These are phyloP conservation scores for Benitochromis conjunctus DNA, from an alignment of 2,113 vertebrate genomes.

Conservation along the genomic window DNA sequence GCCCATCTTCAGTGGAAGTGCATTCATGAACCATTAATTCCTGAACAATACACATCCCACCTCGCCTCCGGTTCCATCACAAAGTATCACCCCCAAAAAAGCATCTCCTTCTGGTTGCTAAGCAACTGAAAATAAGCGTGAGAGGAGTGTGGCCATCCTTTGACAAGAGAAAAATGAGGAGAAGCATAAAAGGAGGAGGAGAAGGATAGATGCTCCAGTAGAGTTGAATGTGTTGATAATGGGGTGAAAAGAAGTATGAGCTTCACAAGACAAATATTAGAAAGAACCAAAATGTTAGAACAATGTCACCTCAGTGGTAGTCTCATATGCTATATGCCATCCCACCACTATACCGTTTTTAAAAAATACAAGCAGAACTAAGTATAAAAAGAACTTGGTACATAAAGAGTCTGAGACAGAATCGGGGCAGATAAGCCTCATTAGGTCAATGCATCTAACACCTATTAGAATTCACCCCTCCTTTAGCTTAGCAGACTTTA, in stretches of 20 bases:
- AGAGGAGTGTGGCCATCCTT: slow-evolving; percentile 47
- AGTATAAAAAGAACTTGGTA: not conserved
- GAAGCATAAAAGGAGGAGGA: not conserved
- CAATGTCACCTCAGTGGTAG: not conserved
- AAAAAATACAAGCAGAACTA: not conserved
- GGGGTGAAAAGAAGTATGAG: not conserved
- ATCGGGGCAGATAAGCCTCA: not conserved
- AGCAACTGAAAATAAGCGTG: slow-evolving; percentile 67
- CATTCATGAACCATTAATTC: slow-evolving; percentile 26
- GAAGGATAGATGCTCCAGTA: not conserved
- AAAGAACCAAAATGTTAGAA: not conserved
- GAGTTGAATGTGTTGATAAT: not conserved
- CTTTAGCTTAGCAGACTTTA: not conserved
- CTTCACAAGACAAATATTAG: not conserved
- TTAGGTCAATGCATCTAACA: not conserved
- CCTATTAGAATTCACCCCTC: not conserved
- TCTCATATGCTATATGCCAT: not conserved
- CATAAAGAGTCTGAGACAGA: not conserved
- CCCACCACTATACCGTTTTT: not conserved
- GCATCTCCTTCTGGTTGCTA: slow-evolving; percentile 64
- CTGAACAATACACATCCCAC: slow-evolving; percentile 36
- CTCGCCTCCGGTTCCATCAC: slow-evolving; percentile 17
- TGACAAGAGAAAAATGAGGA: not conserved
- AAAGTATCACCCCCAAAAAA: slow-evolving; percentile 46
- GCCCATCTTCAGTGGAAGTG: not conserved